A percentile compares a stretch with the other conserved stretches of the same genome.
These are phyloP conservation scores for Phymanthus crucifer DNA, from an alignment of 92 coral and sea anemone genomes.

Conservation along the genomic window DNA sequence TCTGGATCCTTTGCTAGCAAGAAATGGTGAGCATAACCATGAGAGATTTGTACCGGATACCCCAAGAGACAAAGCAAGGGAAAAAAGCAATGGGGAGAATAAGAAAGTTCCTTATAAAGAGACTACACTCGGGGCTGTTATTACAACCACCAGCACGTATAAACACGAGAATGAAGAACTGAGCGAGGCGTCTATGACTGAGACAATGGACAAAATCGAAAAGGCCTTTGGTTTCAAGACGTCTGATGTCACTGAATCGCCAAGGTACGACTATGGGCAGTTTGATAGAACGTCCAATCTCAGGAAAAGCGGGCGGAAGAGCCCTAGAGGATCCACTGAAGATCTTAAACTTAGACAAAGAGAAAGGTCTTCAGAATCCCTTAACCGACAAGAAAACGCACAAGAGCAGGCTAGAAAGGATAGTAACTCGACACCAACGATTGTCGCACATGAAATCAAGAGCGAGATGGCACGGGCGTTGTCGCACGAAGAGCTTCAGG, in stretches of 20 bases:
- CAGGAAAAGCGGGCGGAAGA: constrained; percentile 35
- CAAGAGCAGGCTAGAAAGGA: not conserved
- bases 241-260: constrained; percentile 61
- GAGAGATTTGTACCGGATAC: constrained; percentile 20
- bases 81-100: constrained; percentile 40
- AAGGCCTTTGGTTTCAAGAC: constrained; percentile 87
- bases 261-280: constrained; percentile 45
- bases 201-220: constrained; percentile 95
- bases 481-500: constrained; percentile 42
- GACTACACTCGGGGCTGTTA: constrained; percentile 91
- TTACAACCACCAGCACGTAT: constrained; percentile 91
- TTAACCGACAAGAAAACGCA: constrained; percentile 29
- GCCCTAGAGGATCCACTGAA: constrained; percentile 35
- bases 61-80: constrained; percentile 25
- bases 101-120: constrained; percentile 86
- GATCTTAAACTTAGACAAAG: constrained; percentile 17
- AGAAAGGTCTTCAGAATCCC: constrained; percentile 34
- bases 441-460: constrained; percentile 35
- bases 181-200: constrained; percentile 86
- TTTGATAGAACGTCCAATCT: constrained; percentile 49
- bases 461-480: constrained; percentile 38
- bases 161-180: constrained; percentile 58
- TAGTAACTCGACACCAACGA: constrained; percentile 3
- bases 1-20: constrained; percentile 22
- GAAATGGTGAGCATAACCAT: constrained; percentile 51